These are phyloP conservation scores for Xanthia togata DNA, from an alignment of 2,888 invertebrate genomes.

Conservation along the genomic window DNA sequence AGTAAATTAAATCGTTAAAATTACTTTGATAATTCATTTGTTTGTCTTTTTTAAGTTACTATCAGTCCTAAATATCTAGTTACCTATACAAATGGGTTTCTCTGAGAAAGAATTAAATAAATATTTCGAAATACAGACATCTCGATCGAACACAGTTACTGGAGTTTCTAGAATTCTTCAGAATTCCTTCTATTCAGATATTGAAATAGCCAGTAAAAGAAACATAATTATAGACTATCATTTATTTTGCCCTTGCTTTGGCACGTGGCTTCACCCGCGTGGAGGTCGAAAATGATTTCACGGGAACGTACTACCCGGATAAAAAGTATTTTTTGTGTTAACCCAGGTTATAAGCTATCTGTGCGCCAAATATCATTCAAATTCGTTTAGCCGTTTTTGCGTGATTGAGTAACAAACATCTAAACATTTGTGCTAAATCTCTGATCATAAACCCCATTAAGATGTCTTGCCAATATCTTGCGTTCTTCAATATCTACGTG, in stretches of 20 bases:
- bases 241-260: neutral
- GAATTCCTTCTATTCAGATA: neutral
- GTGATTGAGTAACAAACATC: neutral
- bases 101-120: neutral
- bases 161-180: conserved; percentile 5
- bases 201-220: neutral
- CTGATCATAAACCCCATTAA: neutral
- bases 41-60: no score
- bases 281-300: neutral
- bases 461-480: neutral
- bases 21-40: no score
- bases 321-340: neutral
- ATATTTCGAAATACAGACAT: neutral
- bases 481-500: neutral
- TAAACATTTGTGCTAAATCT: neutral
- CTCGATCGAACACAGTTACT: neutral
- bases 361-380: neutral
- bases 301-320: neutral
- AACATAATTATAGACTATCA: neutral
- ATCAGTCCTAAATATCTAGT: neutral
- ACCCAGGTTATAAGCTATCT: neutral
- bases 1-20: neutral
- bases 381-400: neutral
- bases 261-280: neutral
- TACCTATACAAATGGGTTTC: neutral